These are phyloP conservation scores for Rhinolophus ferrumequinum DNA, from an alignment of 2,113 vertebrate species.

Conservation along the genomic window DNA sequence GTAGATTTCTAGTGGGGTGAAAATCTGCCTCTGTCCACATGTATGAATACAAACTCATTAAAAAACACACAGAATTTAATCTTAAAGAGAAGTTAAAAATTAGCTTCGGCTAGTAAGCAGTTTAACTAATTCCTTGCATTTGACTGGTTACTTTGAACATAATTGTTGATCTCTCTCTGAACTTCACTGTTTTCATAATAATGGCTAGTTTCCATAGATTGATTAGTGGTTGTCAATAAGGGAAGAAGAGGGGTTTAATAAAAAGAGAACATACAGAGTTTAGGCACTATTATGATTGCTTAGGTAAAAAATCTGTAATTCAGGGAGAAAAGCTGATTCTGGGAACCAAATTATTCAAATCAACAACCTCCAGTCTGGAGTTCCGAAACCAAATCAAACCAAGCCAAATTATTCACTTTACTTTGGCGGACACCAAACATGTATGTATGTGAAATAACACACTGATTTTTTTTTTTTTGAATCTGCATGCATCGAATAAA, in stretches of 20 bases:
- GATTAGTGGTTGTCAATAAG: neutral
- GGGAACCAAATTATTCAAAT: neutral
- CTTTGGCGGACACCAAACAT: neutral
- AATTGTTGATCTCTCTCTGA: neutral
- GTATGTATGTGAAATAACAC: accelerated
- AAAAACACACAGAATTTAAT: neutral
- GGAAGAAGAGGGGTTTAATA: too few species aligned
- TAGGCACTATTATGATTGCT: neutral
- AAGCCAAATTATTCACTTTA: neutral
- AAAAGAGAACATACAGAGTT: neutral
- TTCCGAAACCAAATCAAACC: neutral
- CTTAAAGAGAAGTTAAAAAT: neutral
- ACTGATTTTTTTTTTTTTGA: neutral
- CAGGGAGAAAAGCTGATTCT: neutral
- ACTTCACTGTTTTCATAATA: neutral
- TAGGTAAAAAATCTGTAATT: neutral
- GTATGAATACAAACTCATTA: neutral
- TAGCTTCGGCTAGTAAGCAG: neutral
- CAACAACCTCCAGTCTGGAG: neutral
- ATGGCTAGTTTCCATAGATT: neutral
- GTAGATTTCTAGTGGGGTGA: too few species aligned
- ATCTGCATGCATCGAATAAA: too few species aligned
- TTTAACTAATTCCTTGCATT: neutral
- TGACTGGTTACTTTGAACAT: neutral
- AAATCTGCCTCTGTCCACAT: neutral